Evolutionary conservation across 1,140 invertebrate genomes (phyloP).

Genomic region (Orius insidiosus): DNA sequence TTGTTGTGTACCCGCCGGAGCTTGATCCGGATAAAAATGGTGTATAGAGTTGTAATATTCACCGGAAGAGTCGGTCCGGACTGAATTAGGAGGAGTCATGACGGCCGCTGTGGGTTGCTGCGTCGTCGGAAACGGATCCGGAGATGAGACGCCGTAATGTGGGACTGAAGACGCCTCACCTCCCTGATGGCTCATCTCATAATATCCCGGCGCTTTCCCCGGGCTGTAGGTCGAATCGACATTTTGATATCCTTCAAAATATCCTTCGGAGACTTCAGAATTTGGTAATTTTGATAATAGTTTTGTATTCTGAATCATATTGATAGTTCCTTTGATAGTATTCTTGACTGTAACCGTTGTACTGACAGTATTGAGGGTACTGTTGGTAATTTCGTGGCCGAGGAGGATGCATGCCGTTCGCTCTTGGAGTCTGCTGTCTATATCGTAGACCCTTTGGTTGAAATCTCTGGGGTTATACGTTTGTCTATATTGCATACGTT

Average conservation of each 20-base stretch:
- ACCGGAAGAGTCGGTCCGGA: conserved; percentile 31
- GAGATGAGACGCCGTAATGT: conserved; percentile 24
- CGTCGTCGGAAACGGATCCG: conserved; percentile 18
- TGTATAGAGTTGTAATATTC: conserved; percentile 49
- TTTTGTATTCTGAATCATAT: conserved; percentile 9
- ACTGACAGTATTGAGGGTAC: conserved; percentile 22
- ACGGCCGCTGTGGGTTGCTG: conserved; percentile 30
- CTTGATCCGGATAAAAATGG: conserved; percentile 41
- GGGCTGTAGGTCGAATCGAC: conserved; percentile 14
- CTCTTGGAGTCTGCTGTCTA: conserved; percentile 21
- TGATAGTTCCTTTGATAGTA: conserved; percentile 19
- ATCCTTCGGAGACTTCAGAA: conserved; percentile 20
- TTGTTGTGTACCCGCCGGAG: conserved; percentile 23
- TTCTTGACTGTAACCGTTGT: conserved; percentile 20
- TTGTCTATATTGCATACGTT: conserved; percentile 13
- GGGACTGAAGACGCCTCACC: conserved; percentile 31
- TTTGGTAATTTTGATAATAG: conserved; percentile 20
- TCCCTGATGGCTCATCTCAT: conserved; percentile 30
- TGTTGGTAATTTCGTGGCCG: conserved; percentile 19
- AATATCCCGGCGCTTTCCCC: conserved; percentile 23
- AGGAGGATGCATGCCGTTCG: conserved; percentile 19
- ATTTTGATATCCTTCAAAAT: conserved; percentile 23
- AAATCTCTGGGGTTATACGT: conserved; percentile 20
- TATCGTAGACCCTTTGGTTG: conserved; percentile 27
- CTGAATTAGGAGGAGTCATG: conserved; percentile 38